Base-by-base conservation (phyloP, 2,113 vertebrate genomes). In the Delphinus delphis region DNA sequence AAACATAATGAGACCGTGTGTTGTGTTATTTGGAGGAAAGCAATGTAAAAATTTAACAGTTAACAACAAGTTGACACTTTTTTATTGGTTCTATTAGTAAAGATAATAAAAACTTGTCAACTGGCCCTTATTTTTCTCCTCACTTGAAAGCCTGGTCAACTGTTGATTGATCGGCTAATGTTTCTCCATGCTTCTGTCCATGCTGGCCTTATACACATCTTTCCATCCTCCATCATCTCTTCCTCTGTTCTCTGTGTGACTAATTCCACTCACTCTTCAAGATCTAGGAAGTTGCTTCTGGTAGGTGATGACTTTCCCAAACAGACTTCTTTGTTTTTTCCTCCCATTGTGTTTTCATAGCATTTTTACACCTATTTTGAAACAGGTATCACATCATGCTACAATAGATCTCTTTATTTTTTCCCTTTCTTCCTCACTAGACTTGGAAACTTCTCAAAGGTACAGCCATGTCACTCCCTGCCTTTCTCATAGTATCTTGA, bases 131-230 rank as follows among this genome's bases (percentile, higher is more conserved):
- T 26, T 31, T 36, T 33, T 87, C 47, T 67, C 58, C 36, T 84
- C 53, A 38, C 13, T 81, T 71, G 41, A 41, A 41, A 81, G 28
- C 41, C 77, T 63, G n/a, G 9, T 53, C 3, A 18, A 11, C 12
- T 67, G 65, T 71, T 13, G 17, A 2, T 12, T 63, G 50, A 65
- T 23, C 90, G 53, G 65, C 25, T 33, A 10, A n/a, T 0, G 0
- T 28, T 9, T 0, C 23, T 47, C 4, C 4, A 13, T 2, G 31
- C 18, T 2, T 41, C 53, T 31, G 6, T 18, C n/a, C 25, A 10
- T 1, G 7, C 36, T 14, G 2, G 5, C n/a, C 8, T 0, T 5
- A 6, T 0, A 11, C 1, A 21, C 6, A 5, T 26, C 11, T 41
- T 21, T 77, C 68, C 5, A 6, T 4, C 41, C 1, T 1, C 23